Base-by-base conservation (phyloP, 1,140 invertebrate species). In the Drosophila yakuba region DNA sequence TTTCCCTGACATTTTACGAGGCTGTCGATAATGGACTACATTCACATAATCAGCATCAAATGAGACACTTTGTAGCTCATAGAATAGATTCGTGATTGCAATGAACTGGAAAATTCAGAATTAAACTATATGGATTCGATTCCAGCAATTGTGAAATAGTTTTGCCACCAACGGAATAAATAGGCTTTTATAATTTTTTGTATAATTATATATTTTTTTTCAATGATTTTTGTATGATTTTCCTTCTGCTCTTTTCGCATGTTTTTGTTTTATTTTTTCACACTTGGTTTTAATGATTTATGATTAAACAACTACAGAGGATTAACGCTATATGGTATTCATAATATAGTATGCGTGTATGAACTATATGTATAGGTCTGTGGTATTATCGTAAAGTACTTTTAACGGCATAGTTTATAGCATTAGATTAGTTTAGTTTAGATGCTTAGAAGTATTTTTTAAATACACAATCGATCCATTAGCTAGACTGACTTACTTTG, bases 321-420 rank as follows among this genome's bases (percentile, higher is more conserved):
- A 89, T 89, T 89, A 89, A 89, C 84, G 78, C 84, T 89, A 89
- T 84, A 84, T 89, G 84, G 77, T 89, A 75, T 43, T 83, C 59
- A 59, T 79, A 83, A 15, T 66, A 75, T 75, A 45, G 54, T 78
- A 88, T 88, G 76, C 64, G 80, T 83, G 61, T 89, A 84, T 80
- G 72, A 78, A 71, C 86, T 78, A 71, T 78, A 52, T 78, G 66
- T 78, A 71, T 77, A 77, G 64, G 52, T 78, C 54, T 78, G 60
- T 64, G 72, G 52, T 74, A 74, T 74, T 74, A 74, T 55, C 78
- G 50, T 83, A 83, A 69, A 76, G 83, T 88, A 79, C 74, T 88
- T 63, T 79, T 86, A 86, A 86, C 82, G 83, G 79, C 72, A 82
- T 86, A 83, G 66, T 72, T 76, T 76, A 72, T 63, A 79, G 84